phyloP scores from a whole-genome alignment of 1,140 invertebrate genomes.

The Bombyx mori region DNA sequence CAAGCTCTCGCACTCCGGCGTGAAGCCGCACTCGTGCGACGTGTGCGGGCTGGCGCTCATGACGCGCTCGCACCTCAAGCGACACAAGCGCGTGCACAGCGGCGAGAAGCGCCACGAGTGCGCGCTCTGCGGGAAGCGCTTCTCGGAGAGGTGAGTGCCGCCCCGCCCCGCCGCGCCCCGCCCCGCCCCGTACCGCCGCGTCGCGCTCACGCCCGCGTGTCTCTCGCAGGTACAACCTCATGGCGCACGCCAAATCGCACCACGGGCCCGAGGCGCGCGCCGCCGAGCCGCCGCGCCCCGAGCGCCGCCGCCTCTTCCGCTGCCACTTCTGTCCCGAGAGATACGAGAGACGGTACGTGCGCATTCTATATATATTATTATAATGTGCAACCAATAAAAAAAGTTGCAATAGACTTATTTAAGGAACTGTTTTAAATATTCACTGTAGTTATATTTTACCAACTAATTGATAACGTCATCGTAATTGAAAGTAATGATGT shows the following conservation, averaged over 20 bases:
- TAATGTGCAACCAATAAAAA: neutral
- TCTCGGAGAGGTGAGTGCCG: slow-evolving; percentile 69
- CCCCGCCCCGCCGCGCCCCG: too few relatives aligned
- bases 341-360: slow-evolving; percentile 42
- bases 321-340: slow-evolving; percentile 57
- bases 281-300: slow-evolving; percentile 8
- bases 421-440: too few relatives aligned
- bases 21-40: slow-evolving; percentile 75
- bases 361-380: neutral
- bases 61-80: slow-evolving; percentile 76
- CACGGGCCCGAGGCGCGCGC: slow-evolving; percentile 17
- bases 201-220: too few relatives aligned
- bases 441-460: too few relatives aligned
- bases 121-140: slow-evolving; percentile 73
- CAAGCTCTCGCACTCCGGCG: slow-evolving; percentile 74
- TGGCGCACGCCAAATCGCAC: slow-evolving; percentile 43
- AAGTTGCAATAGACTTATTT: too few relatives aligned
- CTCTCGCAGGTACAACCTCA: slow-evolving; percentile 41
- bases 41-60: slow-evolving; percentile 74
- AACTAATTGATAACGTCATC: too few relatives aligned
- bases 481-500: too few relatives aligned
- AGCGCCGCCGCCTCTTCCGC: slow-evolving; percentile 45
- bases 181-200: neutral
- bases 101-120: slow-evolving; percentile 76
- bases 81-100: slow-evolving; percentile 76